Base-by-base conservation (phyloP, 2,113 vertebrate species). In the Meleagris gallopavo region DNA sequence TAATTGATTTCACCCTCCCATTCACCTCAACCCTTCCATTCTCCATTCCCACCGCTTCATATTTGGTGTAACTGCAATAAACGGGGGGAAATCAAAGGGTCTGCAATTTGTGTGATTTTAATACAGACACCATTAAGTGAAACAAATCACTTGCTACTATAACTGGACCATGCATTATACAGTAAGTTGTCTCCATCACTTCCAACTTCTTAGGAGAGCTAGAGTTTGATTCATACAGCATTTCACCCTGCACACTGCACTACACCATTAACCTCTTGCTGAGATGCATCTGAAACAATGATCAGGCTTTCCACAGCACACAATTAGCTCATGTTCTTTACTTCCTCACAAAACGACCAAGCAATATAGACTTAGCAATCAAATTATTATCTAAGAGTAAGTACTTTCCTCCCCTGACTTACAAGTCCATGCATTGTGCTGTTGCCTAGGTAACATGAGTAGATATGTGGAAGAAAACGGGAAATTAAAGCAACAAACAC, bases 211-310 rank as follows among this genome's bases (percentile, higher is more conserved):
- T 36, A 86, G 84, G 95, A 96, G 79, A 82, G 73, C 60, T 50
- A 27, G 34, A 85, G 85, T 93, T 95, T 77, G 80, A 88, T 76
- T 76, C 52, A 40, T 38, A 89, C 46, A 34, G 79, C 9, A 16
- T 70, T 95, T 96, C 70, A 62, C 91, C 97, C 94, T 91, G 50
- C 70, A 88, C 96, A 95, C 82, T 96, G 95, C 95, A 90, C 74
- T 77, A 87, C 92, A 95, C 92, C 75, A 94, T 29, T 70, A 96
- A 74, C 93, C 91, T 95, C 90, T 82, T 86, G 76, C 75, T 43
- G 83, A 96, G 92, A 93, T 30, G 6, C 74, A 86, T 97, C 94
- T 88, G 92, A 94, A 95, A 25, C 38, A 45, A 83, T 57, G 83
- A 54, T 48, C 91, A 83, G 70, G 16, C 30, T 94, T 97, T 94